These are phyloP conservation scores for Corythucha ciliata DNA, from an alignment of 2,888 invertebrate genomes.

Conservation along the genomic window DNA sequence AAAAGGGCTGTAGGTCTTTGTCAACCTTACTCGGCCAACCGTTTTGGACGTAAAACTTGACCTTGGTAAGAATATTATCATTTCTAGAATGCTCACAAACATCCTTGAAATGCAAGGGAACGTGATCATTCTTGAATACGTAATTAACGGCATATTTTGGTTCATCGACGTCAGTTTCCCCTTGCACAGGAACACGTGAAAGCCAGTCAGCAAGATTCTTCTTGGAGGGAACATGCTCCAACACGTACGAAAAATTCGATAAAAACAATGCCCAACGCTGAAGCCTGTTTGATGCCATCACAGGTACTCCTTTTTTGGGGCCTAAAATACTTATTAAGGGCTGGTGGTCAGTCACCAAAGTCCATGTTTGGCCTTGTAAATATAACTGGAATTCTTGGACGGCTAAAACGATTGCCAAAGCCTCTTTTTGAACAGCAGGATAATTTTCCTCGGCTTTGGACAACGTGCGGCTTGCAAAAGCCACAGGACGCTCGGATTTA, in stretches of 20 bases:
- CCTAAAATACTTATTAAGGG: constrained; percentile 16
- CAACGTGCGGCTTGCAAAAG: constrained; percentile 15
- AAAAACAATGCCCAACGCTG: constrained; percentile 11
- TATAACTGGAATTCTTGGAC: too few relatives aligned
- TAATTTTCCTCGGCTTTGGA: not conserved
- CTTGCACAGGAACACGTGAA: not conserved
- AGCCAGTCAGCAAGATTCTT: constrained; percentile 17
- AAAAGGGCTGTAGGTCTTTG: too few relatives aligned
- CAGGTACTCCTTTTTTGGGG: constrained; percentile 15
- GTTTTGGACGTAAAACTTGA: too few relatives aligned
- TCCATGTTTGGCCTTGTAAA: not conserved
- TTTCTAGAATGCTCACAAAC: too few relatives aligned
- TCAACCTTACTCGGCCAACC: too few relatives aligned
- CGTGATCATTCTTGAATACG: too few relatives aligned
- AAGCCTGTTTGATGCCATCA: constrained; percentile 6
- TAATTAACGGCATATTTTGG: too few relatives aligned
- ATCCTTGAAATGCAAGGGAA: too few relatives aligned
- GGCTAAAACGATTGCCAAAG: constrained; percentile 1
- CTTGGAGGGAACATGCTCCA: constrained; percentile 11
- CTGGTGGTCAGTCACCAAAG: constrained; percentile 1
- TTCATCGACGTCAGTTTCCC: too few relatives aligned
- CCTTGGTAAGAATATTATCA: too few relatives aligned
- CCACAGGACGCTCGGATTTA: not conserved
- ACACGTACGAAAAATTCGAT: constrained; percentile 7
- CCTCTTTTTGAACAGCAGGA: constrained; percentile 1